Conservation (phyloP, 2,797 vertebrate genomes). For the Enteromius paludinosus region DNA sequence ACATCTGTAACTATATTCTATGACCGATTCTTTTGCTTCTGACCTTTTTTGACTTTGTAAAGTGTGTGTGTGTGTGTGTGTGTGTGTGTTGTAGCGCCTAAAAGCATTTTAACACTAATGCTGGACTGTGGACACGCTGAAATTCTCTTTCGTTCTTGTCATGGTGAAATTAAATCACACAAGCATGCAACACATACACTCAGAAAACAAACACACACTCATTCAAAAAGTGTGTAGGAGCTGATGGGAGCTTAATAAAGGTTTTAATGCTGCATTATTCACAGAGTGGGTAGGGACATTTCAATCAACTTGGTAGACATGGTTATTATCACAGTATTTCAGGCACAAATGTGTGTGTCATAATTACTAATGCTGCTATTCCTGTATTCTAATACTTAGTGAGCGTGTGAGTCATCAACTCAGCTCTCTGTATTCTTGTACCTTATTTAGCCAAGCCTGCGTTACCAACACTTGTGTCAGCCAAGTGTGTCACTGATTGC, state of each 20-base stretch:
- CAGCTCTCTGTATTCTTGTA: slow-evolving; percentile 8
- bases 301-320: slow-evolving; percentile 26
- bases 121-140: not conserved
- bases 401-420: slow-evolving; percentile 36
- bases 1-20: slow-evolving; percentile 17
- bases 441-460: slow-evolving; percentile 38
- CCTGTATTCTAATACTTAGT: slow-evolving; percentile 23
- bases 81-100: not conserved
- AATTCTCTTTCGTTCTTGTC: not conserved
- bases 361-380: slow-evolving; percentile 34
- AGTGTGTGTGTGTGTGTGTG: not conserved
- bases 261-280: slow-evolving; percentile 32
- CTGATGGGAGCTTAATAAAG: slow-evolving; percentile 44
- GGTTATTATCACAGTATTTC: slow-evolving; percentile 46
- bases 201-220: not conserved
- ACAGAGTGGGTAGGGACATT: slow-evolving; percentile 37
- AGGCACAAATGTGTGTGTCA: not conserved
- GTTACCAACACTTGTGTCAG: slow-evolving; percentile 29
- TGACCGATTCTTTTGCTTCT: not conserved
- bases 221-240: slow-evolving; percentile 3
- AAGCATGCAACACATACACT: not conserved
- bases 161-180: not conserved
- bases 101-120: not conserved
- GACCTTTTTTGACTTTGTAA: slow-evolving; percentile 13
- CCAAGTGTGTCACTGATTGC: not conserved